Percentiles rank a stretch among this genome's conserved stretches.
These are phyloP conservation scores for Torymus texanus DNA, from an alignment of 2,888 invertebrate species.

Conservation along the genomic window DNA sequence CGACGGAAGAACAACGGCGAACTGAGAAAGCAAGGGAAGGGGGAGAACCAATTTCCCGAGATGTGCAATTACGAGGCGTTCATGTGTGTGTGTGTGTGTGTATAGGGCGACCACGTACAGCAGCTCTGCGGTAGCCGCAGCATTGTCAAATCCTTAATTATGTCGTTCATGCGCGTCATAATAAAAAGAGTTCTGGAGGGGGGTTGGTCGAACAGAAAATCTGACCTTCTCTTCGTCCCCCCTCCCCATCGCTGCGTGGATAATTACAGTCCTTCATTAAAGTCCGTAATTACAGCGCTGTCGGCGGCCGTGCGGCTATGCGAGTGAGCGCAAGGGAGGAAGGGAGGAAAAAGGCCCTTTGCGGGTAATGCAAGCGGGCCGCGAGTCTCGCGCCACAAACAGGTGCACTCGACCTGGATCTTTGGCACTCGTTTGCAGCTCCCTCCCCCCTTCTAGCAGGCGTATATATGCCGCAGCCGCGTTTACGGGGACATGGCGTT, in stretches of 20 bases:
- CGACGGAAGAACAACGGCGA: conserved; percentile 24
- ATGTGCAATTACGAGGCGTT: conserved; percentile 40
- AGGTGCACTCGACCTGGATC: conserved; percentile 61
- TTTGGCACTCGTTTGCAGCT: conserved; percentile 57
- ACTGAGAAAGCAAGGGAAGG: conserved; percentile 5
- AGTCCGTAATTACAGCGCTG: conserved; percentile 42
- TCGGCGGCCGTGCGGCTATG: not conserved
- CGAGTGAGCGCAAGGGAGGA: conserved; percentile 10
- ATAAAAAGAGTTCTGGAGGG: conserved; percentile 8
- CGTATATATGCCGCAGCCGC: no score
- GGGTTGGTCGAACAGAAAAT: conserved; percentile 7
- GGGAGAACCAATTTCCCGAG: conserved; percentile 48
- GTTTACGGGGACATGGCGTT: no score
- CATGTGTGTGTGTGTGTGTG: no score
- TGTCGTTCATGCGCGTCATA: conserved; percentile 40
- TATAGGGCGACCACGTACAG: no score
- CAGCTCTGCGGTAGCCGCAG: not conserved
- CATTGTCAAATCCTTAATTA: conserved; percentile 55
- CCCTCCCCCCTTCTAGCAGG: no score
- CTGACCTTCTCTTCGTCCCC: not conserved
- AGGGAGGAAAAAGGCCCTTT: conserved; percentile 6
- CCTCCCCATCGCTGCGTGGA: conserved; percentile 16
- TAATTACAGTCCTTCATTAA: conserved; percentile 51
- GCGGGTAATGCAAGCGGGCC: conserved; percentile 4
- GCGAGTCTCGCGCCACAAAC: conserved; percentile 41